phyloP scores from a whole-genome alignment of 2,888 invertebrate species.

The Catonia carolina region DNA sequence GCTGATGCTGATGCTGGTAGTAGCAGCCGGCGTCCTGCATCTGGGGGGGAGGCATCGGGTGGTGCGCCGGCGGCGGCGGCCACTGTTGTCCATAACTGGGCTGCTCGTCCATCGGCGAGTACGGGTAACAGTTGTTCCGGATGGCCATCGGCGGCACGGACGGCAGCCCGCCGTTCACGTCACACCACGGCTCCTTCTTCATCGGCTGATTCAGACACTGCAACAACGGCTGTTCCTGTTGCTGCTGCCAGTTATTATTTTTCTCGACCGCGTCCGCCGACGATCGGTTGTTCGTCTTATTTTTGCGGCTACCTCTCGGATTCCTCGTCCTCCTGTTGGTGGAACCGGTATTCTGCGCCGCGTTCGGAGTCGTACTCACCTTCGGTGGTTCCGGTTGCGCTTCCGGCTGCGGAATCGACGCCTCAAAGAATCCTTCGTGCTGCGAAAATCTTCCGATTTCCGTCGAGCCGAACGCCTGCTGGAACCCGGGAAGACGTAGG shows the following conservation, averaged over 20 bases:
- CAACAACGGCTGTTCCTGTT: constrained; percentile 21
- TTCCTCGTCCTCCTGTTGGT: constrained; percentile 14
- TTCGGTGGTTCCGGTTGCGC: constrained; percentile 27
- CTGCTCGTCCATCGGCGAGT: constrained; percentile 14
- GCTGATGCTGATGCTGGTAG: constrained; percentile 13
- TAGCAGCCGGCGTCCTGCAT: constrained; percentile 15
- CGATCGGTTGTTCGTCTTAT: constrained; percentile 2
- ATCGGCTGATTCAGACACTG: constrained; percentile 21
- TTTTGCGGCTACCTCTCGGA: constrained; percentile 18
- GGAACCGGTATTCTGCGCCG: background rate
- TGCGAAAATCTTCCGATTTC: constrained; percentile 75
- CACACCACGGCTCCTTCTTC: constrained; percentile 21
- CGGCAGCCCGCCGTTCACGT: constrained; percentile 16
- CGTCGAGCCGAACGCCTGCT: constrained; percentile 79
- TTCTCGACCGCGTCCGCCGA: constrained; percentile 2
- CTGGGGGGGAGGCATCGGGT: constrained; percentile 7
- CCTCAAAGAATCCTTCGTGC: constrained; percentile 54
- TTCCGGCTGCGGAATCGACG: constrained; percentile 25
- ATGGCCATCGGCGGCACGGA: constrained; percentile 23
- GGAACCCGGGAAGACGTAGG: constrained; percentile 47
- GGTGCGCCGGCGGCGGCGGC: constrained; percentile 6
- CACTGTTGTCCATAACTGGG: constrained; percentile 19
- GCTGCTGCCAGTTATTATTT: background rate
- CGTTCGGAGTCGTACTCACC: constrained; percentile 13
- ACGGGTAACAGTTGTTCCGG: background rate